Conservation (phyloP, 2,797 vertebrate genomes). For the Anas bahamensis region DNA sequence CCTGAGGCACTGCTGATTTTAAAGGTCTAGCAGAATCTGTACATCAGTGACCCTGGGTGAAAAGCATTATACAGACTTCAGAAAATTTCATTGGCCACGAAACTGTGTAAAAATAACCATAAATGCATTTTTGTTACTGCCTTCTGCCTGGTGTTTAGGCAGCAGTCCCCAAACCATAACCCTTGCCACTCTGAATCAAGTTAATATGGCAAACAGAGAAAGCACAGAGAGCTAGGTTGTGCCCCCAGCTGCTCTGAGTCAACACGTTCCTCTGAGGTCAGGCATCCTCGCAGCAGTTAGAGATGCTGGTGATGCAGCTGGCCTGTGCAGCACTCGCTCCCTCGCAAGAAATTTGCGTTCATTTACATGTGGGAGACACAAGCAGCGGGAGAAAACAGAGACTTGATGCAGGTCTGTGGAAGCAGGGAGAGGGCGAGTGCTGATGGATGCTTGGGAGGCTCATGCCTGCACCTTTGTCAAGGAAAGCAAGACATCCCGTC, state of each 20-base stretch:
- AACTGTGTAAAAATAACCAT: background rate
- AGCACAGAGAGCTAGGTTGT: background rate
- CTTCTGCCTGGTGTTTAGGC: background rate
- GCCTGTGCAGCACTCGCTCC: background rate
- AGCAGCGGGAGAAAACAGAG: background rate
- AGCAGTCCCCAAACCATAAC: background rate
- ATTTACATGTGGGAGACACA: background rate
- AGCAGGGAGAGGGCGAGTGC: background rate
- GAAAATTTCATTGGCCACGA: background rate
- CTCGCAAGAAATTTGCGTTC: too few relatives aligned
- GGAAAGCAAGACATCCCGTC: fast-evolving
- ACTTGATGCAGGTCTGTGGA: too few relatives aligned
- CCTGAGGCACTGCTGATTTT: background rate
- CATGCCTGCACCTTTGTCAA: background rate
- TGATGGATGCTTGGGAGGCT: background rate
- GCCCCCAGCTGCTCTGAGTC: background rate
- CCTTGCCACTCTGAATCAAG: background rate
- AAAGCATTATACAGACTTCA: background rate
- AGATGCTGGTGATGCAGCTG: background rate
- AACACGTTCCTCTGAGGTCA: fast-evolving
- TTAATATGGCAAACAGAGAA: fast-evolving
- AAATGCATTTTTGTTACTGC: background rate
- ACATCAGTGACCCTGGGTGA: background rate
- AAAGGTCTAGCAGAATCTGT: background rate
- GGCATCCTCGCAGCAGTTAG: background rate